A percentile compares a stretch with the other conserved stretches of the same genome.
Conservation (phyloP, 2,888 invertebrate species). For the Mesorhabditis spiculigera region DNA sequence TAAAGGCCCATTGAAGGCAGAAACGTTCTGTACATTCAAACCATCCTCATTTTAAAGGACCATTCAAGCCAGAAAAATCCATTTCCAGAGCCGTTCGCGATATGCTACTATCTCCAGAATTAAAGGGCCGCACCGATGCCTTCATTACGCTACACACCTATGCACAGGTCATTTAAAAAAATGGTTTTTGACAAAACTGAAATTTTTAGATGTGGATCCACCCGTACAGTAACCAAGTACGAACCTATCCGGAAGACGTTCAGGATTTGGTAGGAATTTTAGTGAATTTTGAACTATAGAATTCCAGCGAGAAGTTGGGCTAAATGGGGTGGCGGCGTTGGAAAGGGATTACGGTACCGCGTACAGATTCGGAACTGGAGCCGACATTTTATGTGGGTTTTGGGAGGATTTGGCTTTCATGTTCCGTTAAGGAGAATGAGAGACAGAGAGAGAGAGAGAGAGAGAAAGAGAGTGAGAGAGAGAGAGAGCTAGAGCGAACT, state of each 20-base stretch:
- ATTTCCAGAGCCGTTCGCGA: constrained; percentile 48
- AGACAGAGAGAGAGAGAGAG: constrained; percentile 6
- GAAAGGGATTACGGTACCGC: constrained; percentile 54
- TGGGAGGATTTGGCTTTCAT: background rate
- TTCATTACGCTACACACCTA: constrained; percentile 58
- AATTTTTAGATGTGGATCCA: constrained; percentile 55
- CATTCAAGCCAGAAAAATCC: background rate
- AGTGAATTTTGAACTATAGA: background rate
- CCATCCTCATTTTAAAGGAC: background rate
- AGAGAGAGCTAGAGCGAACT: background rate
- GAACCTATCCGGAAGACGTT: constrained; percentile 50
- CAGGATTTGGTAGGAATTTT: constrained; percentile 55
- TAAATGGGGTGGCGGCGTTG: constrained; percentile 47
- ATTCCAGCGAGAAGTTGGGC: constrained; percentile 47
- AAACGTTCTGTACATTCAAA: background rate
- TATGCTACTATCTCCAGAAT: constrained; percentile 43
- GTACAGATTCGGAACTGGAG: constrained; percentile 56
- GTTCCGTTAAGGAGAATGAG: background rate
- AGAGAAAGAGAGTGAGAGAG: background rate
- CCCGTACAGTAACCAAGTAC: constrained; percentile 51
- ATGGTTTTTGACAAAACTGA: background rate
- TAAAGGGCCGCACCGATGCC: constrained; percentile 50
- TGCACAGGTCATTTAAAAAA: constrained; percentile 4
- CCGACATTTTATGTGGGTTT: constrained; percentile 53
- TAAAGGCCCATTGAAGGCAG: background rate